Evolutionary conservation across 2,888 invertebrate genomes (phyloP).

Genomic region (Hypena proboscidalis): DNA sequence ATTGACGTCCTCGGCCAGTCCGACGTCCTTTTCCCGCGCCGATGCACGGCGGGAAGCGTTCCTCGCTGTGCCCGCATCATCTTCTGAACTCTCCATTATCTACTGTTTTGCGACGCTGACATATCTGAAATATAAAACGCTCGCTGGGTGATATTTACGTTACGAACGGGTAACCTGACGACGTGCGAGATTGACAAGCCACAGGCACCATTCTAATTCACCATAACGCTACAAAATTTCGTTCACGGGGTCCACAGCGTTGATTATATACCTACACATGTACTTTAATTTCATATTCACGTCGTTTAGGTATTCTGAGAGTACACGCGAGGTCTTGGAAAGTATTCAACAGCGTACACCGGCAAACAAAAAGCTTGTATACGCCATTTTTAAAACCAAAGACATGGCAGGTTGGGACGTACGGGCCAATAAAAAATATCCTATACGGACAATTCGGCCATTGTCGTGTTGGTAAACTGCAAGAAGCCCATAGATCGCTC

Average conservation of each 20-base stretch:
- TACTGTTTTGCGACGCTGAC: conserved; percentile 82
- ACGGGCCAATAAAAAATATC: conserved; percentile 84
- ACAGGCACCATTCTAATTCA: conserved; percentile 85
- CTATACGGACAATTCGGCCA: conserved; percentile 83
- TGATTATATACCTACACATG: conserved; percentile 84
- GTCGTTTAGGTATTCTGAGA: conserved; percentile 73
- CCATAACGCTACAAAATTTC: conserved; percentile 82
- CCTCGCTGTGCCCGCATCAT: conserved; percentile 84
- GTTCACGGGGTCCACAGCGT: conserved; percentile 80
- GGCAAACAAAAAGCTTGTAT: conserved; percentile 87
- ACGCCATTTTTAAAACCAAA: conserved; percentile 87
- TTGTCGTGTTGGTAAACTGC: conserved; percentile 86
- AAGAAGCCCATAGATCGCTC: conserved; percentile 84
- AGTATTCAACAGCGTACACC: conserved; percentile 83
- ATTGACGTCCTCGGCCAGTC: conserved; percentile 72
- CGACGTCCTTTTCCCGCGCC: conserved; percentile 84
- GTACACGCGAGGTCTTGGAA: conserved; percentile 73
- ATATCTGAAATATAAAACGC: conserved; percentile 84
- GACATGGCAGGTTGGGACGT: conserved; percentile 84
- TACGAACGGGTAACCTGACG: conserved; percentile 82
- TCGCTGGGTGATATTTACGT: conserved; percentile 82
- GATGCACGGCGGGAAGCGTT: conserved; percentile 82
- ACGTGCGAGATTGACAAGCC: conserved; percentile 83
- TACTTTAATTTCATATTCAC: conserved; percentile 85
- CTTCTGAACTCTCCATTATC: conserved; percentile 85